phyloP scores from a whole-genome alignment of 2,113 vertebrate species.

The Catharus fuscescens region DNA sequence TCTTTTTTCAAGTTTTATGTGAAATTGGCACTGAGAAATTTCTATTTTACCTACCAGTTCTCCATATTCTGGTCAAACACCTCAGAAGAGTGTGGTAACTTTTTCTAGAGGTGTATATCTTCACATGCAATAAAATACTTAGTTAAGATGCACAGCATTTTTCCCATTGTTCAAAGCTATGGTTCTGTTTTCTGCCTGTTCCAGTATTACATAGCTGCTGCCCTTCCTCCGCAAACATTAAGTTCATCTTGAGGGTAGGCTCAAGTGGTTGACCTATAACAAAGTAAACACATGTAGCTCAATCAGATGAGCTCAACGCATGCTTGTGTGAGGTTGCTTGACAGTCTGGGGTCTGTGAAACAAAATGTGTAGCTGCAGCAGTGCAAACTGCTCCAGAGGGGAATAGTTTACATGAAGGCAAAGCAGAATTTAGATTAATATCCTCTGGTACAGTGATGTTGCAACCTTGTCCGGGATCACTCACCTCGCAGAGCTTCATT shows the following conservation, averaged over 20 bases:
- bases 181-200: conserved; percentile 27
- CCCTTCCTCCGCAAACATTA: conserved; percentile 67
- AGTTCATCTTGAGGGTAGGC: conserved; percentile 75
- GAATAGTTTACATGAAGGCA: conserved; percentile 43
- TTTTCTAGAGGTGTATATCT: neutral
- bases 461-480: neutral
- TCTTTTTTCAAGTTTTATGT: neutral
- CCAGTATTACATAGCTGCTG: conserved; percentile 55
- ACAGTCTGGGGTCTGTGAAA: conserved; percentile 45
- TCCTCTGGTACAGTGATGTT: neutral
- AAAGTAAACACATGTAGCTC: conserved; percentile 72
- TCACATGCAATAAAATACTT: neutral
- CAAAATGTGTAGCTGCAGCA: conserved; percentile 31
- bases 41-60: neutral
- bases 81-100: neutral
- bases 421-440: conserved; percentile 47
- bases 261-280: conserved; percentile 59
- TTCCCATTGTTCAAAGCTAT: conserved; percentile 24
- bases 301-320: conserved; percentile 27
- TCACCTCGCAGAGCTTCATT: neutral
- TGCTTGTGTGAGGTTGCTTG: conserved; percentile 48
- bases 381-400: neutral
- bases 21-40: neutral
- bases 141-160: neutral
- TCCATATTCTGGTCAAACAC: neutral